These are phyloP conservation scores for Subacronicta megacephala DNA, from an alignment of 2,888 invertebrate species.

Conservation along the genomic window DNA sequence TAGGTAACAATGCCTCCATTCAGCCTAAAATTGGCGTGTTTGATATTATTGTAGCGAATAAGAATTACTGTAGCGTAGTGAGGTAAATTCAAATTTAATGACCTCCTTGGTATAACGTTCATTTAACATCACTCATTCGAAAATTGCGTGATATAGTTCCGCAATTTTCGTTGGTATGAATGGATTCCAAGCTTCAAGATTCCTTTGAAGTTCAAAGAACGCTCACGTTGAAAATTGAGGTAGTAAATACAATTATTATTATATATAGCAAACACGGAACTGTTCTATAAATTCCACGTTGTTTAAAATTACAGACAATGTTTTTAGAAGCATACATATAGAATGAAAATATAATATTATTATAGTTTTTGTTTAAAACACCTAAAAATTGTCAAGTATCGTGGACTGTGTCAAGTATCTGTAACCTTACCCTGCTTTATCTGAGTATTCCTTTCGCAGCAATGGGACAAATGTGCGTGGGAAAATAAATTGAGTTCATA, in stretches of 20 bases:
- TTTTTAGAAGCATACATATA: too few species aligned
- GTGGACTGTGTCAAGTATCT: too few species aligned
- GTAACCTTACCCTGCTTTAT: too few species aligned
- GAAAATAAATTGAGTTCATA: too few species aligned
- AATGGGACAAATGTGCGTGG: too few species aligned
- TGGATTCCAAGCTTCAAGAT: slow-evolving; percentile 13
- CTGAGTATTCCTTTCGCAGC: too few species aligned
- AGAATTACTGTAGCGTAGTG: slow-evolving; percentile 29
- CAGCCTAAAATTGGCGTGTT: slow-evolving; percentile 64
- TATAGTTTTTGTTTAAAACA: too few species aligned
- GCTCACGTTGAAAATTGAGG: background rate
- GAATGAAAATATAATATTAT: too few species aligned
- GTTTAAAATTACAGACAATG: too few species aligned
- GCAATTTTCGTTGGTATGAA: slow-evolving; percentile 19
- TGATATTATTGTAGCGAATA: slow-evolving; percentile 52
- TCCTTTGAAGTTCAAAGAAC: slow-evolving; percentile 26
- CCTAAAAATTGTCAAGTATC: too few species aligned
- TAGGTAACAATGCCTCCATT: slow-evolving; percentile 63
- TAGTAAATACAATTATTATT: too few species aligned
- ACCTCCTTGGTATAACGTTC: slow-evolving; percentile 27
- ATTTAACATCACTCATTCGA: slow-evolving; percentile 7
- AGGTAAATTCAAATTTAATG: slow-evolving; percentile 50
- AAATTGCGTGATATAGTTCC: slow-evolving; percentile 31
- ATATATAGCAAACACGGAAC: background rate
- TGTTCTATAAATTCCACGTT: background rate